These are phyloP conservation scores for Piprites chloris DNA, from an alignment of 2,113 vertebrate genomes.

Conservation along the genomic window DNA sequence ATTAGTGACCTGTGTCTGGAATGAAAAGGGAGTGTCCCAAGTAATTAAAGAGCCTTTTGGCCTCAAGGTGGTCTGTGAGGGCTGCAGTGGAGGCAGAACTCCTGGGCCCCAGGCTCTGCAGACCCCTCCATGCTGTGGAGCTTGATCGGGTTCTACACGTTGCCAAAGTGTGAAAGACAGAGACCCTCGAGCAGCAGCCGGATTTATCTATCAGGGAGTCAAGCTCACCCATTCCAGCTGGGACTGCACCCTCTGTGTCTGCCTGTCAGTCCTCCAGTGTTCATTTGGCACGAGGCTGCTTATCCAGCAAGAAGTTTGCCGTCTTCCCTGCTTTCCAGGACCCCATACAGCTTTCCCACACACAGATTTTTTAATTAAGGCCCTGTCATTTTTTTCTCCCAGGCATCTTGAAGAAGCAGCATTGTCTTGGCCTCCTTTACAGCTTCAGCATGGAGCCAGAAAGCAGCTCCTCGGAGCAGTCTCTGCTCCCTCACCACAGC, in stretches of 20 bases:
- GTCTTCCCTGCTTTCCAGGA: neutral
- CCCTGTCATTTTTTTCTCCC: neutral
- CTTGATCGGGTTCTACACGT: neutral
- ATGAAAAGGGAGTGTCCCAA: neutral
- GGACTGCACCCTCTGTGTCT: neutral
- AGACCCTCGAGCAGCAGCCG: neutral
- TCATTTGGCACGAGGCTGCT: neutral
- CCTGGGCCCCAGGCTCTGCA: neutral
- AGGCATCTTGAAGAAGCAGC: neutral
- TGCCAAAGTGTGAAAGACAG: neutral
- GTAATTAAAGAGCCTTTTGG: neutral
- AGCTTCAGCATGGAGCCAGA: neutral
- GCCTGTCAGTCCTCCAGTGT: neutral
- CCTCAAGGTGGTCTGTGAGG: neutral
- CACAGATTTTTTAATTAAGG: neutral
- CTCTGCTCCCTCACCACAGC: neutral
- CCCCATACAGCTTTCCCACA: neutral
- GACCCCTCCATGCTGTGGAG: accelerated
- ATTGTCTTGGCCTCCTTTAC: neutral
- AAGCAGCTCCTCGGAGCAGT: neutral
- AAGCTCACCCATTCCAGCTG: neutral
- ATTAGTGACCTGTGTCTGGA: neutral
- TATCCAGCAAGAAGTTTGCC: neutral
- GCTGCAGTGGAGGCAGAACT: neutral
- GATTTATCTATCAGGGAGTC: neutral